These are phyloP conservation scores for Pampusana beccarii DNA, from an alignment of 2,113 vertebrate genomes.

Conservation along the genomic window DNA sequence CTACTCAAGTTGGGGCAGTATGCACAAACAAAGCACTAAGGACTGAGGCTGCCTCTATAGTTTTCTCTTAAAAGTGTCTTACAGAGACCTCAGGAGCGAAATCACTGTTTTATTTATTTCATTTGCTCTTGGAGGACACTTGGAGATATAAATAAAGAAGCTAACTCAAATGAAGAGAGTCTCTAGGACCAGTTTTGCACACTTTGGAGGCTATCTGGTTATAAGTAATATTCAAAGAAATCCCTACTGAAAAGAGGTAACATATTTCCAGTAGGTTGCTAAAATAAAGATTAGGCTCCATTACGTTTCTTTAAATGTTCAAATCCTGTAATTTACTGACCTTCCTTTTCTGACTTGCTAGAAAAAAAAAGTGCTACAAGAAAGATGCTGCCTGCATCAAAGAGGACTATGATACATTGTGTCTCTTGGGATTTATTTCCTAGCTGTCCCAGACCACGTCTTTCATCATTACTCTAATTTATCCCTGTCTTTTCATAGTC, in stretches of 20 bases:
- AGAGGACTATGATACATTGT: not conserved
- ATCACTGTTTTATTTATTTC: accelerated
- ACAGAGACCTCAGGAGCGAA: not conserved
- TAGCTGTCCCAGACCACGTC: not conserved
- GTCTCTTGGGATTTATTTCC: not conserved
- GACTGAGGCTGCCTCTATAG: not conserved
- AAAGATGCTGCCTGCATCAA: not conserved
- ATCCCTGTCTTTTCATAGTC: not conserved
- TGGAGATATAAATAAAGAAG: not conserved
- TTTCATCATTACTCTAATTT: not conserved
- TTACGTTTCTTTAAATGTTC: not conserved
- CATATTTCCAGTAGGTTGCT: not conserved
- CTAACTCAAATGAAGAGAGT: not conserved
- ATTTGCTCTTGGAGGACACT: not conserved
- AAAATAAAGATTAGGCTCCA: not conserved
- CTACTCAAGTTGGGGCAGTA: not conserved
- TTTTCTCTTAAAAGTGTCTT: not conserved
- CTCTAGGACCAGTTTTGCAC: not conserved
- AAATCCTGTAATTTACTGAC: not conserved
- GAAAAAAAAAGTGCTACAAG: not conserved
- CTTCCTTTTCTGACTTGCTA: not conserved
- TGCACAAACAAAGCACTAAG: not conserved
- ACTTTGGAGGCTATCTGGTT: not conserved
- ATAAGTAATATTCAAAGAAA: not conserved
- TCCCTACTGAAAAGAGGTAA: not conserved